These are phyloP conservation scores for Eilema griseolum DNA, from an alignment of 2,888 invertebrate species.

Conservation along the genomic window DNA sequence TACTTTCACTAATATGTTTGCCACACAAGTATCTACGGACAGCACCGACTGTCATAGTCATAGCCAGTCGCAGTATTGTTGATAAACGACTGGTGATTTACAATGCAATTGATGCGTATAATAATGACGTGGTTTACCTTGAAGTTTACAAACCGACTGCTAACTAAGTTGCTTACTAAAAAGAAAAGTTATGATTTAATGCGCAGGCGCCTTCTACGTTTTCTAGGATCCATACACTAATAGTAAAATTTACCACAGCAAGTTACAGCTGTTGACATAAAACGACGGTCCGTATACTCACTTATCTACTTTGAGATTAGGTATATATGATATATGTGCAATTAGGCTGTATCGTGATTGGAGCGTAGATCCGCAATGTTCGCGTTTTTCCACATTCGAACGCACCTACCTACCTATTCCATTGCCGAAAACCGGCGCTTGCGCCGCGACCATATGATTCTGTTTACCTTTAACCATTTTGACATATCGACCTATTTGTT, in stretches of 20 bases:
- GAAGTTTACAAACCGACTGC: slow-evolving; percentile 29
- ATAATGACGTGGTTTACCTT: slow-evolving; percentile 55
- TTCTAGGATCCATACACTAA: background rate
- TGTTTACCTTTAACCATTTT: background rate
- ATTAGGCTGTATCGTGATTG: slow-evolving; percentile 28
- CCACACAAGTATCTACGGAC: slow-evolving; percentile 16
- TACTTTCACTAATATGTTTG: slow-evolving; percentile 28
- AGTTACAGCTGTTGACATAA: background rate
- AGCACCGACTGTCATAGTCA: slow-evolving; percentile 9
- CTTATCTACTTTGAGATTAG: slow-evolving; percentile 25
- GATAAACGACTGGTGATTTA: slow-evolving; percentile 30
- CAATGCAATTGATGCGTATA: slow-evolving; percentile 49
- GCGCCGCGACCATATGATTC: slow-evolving; percentile 6
- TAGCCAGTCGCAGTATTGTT: slow-evolving; percentile 26
- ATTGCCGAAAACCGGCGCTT: slow-evolving; percentile 8
- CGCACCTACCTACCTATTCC: background rate
- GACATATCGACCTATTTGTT: background rate
- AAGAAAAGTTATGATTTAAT: slow-evolving; percentile 7
- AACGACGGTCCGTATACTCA: slow-evolving; percentile 22
- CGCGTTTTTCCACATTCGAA: background rate
- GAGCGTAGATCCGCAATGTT: slow-evolving; percentile 18
- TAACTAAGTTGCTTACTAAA: slow-evolving; percentile 13
- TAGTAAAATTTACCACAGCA: background rate
- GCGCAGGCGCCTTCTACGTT: slow-evolving; percentile 11
- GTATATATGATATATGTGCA: slow-evolving; percentile 6